Evolutionary conservation across 1,140 invertebrate genomes (phyloP).

Genomic region (Drosophila pachea): DNA sequence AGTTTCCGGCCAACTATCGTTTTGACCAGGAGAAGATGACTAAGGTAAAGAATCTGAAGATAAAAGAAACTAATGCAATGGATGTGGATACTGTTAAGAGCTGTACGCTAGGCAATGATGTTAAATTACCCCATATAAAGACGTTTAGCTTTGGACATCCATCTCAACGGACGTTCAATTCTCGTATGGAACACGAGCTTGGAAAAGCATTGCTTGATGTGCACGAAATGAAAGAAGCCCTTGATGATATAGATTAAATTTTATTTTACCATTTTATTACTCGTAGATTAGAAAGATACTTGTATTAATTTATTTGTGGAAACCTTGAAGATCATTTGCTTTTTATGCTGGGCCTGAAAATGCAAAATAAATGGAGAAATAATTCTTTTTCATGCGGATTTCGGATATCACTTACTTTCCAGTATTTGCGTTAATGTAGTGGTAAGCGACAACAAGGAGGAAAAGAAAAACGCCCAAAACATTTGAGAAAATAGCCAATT

Average conservation of each 20-base stretch:
- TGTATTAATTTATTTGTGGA: constrained; percentile 44
- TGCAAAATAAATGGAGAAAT: constrained; percentile 28
- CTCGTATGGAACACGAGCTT: constrained; percentile 1
- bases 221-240: constrained; percentile 50
- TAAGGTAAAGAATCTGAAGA: constrained; percentile 26
- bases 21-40: constrained; percentile 78
- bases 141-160: constrained; percentile 47
- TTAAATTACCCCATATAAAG: constrained; percentile 30
- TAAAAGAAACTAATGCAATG: constrained; percentile 31
- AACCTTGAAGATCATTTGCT: constrained; percentile 61
- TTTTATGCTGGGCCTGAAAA: constrained; percentile 61
- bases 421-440: constrained; percentile 95
- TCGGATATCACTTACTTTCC: constrained; percentile 57
- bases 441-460: constrained; percentile 95
- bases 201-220: constrained; percentile 44
- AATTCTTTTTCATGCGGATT: constrained; percentile 8
- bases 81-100: constrained; percentile 37
- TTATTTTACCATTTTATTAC: constrained; percentile 50
- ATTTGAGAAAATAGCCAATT: constrained; percentile 97
- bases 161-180: constrained; percentile 46
- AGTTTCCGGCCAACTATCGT: constrained; percentile 84
- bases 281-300: constrained; percentile 46
- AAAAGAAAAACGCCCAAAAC: constrained; percentile 95
- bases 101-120: background rate
- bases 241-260: constrained; percentile 52